These are phyloP conservation scores for Argyresthia goedartella DNA, from an alignment of 2,888 invertebrate genomes.

Conservation along the genomic window DNA sequence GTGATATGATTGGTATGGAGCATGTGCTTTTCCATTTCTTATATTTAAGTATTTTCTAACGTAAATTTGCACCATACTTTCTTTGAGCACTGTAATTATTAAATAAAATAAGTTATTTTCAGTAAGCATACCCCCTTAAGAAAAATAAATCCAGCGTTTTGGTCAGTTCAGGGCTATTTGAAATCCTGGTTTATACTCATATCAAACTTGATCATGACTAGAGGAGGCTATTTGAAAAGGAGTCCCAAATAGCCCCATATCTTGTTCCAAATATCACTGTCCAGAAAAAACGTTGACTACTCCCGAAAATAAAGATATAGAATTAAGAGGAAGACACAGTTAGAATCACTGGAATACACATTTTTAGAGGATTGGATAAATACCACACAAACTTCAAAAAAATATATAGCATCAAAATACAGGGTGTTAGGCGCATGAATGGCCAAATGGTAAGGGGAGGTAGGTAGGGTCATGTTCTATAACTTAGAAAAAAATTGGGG, in stretches of 20 bases:
- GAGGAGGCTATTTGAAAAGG: not conserved
- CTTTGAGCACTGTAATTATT: not conserved
- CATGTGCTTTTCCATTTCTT: not conserved
- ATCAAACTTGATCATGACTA: not conserved
- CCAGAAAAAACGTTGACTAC: not conserved
- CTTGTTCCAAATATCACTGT: not conserved
- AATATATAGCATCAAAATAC: too few species aligned
- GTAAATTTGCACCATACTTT: not conserved
- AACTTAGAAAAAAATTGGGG: too few species aligned
- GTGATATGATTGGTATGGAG: not conserved
- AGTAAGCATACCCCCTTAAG: not conserved
- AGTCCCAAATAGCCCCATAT: not conserved
- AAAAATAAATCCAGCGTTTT: not conserved
- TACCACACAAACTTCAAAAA: too few species aligned
- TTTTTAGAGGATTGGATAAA: too few species aligned
- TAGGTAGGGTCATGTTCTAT: too few species aligned
- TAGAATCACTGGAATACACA: too few species aligned
- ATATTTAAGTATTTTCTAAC: not conserved
- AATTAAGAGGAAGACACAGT: too few species aligned
- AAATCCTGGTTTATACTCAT: not conserved
- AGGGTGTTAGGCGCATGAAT: too few species aligned
- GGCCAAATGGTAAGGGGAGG: too few species aligned
- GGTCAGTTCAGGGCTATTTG: not conserved
- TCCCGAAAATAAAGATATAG: not conserved
- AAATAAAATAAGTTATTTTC: not conserved